A percentile compares a stretch with the other conserved stretches of the same genome.
These are phyloP conservation scores for Xiphorhynchus erythropygius DNA, from an alignment of 2,797 vertebrate species.

Conservation along the genomic window DNA sequence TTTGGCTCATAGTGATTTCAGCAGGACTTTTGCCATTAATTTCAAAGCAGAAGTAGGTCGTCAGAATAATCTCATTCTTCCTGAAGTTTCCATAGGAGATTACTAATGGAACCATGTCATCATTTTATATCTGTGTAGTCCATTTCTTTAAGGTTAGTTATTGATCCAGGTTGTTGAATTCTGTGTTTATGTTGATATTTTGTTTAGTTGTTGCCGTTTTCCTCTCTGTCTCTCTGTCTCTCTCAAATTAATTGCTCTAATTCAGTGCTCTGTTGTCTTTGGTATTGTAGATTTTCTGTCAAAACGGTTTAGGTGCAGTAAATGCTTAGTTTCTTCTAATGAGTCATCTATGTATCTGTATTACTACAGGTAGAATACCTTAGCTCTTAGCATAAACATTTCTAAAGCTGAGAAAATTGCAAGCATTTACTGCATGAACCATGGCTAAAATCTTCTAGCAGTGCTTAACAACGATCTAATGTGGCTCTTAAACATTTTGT, in stretches of 20 bases:
- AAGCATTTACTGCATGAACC: background rate
- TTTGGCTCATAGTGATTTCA: background rate
- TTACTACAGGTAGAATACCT: background rate
- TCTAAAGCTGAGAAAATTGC: background rate
- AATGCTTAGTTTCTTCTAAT: background rate
- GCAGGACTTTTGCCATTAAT: constrained; percentile 17
- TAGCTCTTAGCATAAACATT: rapidly evolving
- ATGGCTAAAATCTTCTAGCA: background rate
- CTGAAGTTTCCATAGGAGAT: background rate
- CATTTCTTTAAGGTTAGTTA: background rate
- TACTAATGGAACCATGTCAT: background rate
- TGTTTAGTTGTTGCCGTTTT: background rate
- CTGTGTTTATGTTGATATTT: background rate
- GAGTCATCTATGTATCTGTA: rapidly evolving
- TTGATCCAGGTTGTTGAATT: background rate
- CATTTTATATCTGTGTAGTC: background rate
- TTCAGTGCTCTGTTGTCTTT: background rate
- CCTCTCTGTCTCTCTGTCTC: background rate
- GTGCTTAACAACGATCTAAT: background rate
- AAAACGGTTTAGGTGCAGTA: background rate
- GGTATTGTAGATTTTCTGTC: background rate
- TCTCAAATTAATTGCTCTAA: background rate
- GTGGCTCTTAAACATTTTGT: background rate
- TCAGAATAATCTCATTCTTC: background rate
- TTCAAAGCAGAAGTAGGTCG: background rate